phyloP scores from a whole-genome alignment of 2,797 vertebrate genomes.

The Myotis planiceps region DNA sequence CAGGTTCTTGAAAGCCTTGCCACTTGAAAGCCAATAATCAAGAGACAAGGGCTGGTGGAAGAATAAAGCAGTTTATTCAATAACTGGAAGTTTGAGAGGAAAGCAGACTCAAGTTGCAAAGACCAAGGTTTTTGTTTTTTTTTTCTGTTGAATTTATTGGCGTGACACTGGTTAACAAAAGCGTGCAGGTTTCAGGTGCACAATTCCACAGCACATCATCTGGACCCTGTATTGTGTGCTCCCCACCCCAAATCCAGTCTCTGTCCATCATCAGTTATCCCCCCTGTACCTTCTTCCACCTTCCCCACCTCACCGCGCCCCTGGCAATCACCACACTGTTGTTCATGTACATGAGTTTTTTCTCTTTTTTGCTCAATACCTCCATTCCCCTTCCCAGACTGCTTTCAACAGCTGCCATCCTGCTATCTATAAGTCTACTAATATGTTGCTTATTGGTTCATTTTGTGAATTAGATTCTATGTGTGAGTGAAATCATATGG shows the following conservation, averaged over 20 bases:
- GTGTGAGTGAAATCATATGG: neutral
- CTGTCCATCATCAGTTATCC: neutral
- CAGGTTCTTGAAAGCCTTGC: neutral
- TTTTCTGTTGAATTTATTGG: neutral
- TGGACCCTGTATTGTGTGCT: neutral
- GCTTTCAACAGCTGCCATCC: neutral
- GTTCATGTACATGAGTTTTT: neutral
- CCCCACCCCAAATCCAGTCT: neutral
- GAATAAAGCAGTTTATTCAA: neutral
- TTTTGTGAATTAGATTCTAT: neutral
- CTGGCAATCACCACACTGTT: neutral
- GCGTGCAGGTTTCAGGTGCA: neutral
- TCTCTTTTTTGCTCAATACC: neutral
- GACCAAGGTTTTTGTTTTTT: neutral
- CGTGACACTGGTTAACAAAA: neutral
- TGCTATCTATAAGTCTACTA: neutral
- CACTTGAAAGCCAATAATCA: neutral
- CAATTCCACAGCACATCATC: neutral
- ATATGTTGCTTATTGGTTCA: neutral
- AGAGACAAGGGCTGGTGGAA: neutral
- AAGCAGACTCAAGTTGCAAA: neutral
- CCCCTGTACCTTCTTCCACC: neutral
- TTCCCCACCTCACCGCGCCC: no score
- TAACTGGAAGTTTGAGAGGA: neutral
- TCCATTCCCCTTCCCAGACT: neutral